These are phyloP conservation scores for Solenopsis invicta DNA, from an alignment of 1,140 invertebrate genomes.

Conservation along the genomic window DNA sequence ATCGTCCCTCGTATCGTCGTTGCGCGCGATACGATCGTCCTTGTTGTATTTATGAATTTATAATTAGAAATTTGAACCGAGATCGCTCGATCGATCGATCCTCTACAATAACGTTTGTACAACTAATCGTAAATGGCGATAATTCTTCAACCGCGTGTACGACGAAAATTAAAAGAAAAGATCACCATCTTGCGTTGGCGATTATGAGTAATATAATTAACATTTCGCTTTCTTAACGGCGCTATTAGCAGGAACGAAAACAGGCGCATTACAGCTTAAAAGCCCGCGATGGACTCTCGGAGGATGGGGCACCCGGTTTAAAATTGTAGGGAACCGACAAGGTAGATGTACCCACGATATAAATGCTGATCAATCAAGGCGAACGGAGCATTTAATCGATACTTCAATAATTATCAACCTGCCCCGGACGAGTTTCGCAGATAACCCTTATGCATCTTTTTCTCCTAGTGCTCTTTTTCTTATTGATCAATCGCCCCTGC, in stretches of 20 bases:
- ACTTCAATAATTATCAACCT: conserved; percentile 82
- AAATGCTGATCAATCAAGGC: conserved; percentile 81
- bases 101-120: neutral
- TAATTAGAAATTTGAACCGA: neutral
- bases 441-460: conserved; percentile 73
- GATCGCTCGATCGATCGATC: neutral
- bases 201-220: conserved; percentile 67
- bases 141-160: neutral
- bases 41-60: neutral
- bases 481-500: conserved; percentile 71
- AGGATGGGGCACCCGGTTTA: conserved; percentile 69
- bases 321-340: conserved; percentile 77
- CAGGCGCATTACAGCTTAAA: conserved; percentile 57
- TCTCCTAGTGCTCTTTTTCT: conserved; percentile 59
- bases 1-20: neutral
- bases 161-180: neutral
- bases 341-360: conserved; percentile 78
- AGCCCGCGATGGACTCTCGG: conserved; percentile 61
- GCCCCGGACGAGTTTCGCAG: conserved; percentile 61
- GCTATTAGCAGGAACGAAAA: conserved; percentile 61
- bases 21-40: neutral
- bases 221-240: conserved; percentile 58
- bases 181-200: neutral
- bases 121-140: neutral
- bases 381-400: conserved; percentile 81